A percentile compares a stretch with the other conserved stretches of the same genome.
Conservation (phyloP, 2,113 vertebrate genomes). For the Centrocercus urophasianus region DNA sequence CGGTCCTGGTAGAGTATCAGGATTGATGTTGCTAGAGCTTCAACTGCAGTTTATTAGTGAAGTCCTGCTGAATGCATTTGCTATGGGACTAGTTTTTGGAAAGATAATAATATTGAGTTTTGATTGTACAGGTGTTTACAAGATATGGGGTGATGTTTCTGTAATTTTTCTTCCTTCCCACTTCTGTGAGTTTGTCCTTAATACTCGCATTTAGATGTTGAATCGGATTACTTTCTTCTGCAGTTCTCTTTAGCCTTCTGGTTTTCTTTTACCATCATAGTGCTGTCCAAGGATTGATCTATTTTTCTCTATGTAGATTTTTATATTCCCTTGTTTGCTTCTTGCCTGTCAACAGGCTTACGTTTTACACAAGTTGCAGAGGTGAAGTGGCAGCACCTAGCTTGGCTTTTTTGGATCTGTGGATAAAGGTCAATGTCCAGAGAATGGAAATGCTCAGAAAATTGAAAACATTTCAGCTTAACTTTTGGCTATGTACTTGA, state of each 20-base stretch:
- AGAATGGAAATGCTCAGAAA: slow-evolving; percentile 15
- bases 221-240: neutral
- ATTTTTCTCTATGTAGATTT: neutral
- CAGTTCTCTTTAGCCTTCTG: neutral
- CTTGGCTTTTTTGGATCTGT: neutral
- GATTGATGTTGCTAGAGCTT: neutral
- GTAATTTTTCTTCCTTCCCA: neutral
- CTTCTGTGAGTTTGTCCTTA: neutral
- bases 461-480: neutral
- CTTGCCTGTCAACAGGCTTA: neutral
- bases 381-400: neutral
- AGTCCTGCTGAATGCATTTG: neutral
- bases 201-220: neutral
- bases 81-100: neutral
- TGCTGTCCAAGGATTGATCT: neutral
- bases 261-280: neutral
- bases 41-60: neutral
- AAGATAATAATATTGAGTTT: neutral
- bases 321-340: neutral
- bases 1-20: neutral
- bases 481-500: slow-evolving; percentile 24
- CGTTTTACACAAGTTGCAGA: neutral
- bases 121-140: neutral
- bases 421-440: slow-evolving; percentile 20
- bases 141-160: neutral